These are phyloP conservation scores for Apodemia hepburni DNA, from an alignment of 2,888 invertebrate species.

Conservation along the genomic window DNA sequence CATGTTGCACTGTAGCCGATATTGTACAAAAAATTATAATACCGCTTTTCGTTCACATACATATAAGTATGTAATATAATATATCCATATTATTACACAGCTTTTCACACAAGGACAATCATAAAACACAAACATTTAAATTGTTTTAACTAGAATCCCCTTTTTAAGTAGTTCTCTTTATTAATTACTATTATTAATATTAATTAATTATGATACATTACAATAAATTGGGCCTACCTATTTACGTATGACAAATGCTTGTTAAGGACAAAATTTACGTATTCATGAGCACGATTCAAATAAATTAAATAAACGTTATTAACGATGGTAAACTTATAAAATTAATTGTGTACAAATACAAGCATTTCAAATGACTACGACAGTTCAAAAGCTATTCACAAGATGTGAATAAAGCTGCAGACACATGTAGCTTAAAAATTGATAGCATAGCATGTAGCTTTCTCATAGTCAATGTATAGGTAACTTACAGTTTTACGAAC, in stretches of 20 bases:
- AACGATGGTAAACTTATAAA: constrained; percentile 46
- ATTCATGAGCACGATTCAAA: constrained; percentile 66
- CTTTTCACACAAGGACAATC: constrained; percentile 71
- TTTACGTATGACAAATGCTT: constrained; percentile 76
- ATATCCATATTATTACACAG: constrained; percentile 64
- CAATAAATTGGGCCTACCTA: constrained; percentile 78
- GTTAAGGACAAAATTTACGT: constrained; percentile 67
- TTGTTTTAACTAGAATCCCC: constrained; percentile 66
- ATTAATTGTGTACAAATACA: constrained; percentile 44
- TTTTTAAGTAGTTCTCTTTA: constrained; percentile 70
- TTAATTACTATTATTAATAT: constrained; percentile 57
- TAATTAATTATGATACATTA: constrained; percentile 73
- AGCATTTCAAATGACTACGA: constrained; percentile 40
- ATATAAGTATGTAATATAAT: constrained; percentile 53
- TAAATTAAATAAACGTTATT: constrained; percentile 62
- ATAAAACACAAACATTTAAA: constrained; percentile 75
- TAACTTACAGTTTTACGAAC: too few species aligned
- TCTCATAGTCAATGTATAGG: too few species aligned
- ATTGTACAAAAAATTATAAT: constrained; percentile 78
- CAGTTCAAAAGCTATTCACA: constrained; percentile 37
- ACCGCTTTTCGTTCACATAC: constrained; percentile 61
- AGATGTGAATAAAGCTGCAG: constrained; percentile 5
- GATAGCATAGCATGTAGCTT: too few species aligned
- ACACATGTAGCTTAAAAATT: not conserved
- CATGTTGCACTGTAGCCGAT: constrained; percentile 75